Conservation (phyloP, 2,888 invertebrate species). For the Plagodis pulveraria region DNA sequence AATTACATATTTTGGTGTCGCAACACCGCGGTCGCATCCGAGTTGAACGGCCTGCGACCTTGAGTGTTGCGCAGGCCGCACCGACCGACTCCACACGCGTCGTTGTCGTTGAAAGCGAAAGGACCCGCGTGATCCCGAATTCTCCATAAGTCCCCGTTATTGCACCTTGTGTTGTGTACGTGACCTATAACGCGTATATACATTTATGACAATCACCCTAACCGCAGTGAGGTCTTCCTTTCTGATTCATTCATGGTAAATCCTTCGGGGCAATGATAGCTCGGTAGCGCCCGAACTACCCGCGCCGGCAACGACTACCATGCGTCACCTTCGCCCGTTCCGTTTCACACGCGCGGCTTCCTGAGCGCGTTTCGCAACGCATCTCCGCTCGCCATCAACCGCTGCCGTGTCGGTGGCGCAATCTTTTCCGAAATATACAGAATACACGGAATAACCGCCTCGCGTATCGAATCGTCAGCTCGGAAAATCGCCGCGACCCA, state of each 20-base stretch:
- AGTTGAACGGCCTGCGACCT: slow-evolving; percentile 85
- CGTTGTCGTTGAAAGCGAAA: slow-evolving; percentile 79
- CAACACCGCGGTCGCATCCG: slow-evolving; percentile 82
- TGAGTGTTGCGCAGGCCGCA: slow-evolving; percentile 69
- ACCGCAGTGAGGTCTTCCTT: slow-evolving; percentile 55
- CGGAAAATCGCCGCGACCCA: slow-evolving; percentile 66
- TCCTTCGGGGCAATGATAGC: slow-evolving; percentile 10
- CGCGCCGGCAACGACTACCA: slow-evolving; percentile 31
- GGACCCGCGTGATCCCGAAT: slow-evolving; percentile 68
- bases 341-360: slow-evolving; percentile 66
- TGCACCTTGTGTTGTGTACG: slow-evolving; percentile 53
- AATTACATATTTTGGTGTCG: slow-evolving; percentile 84
- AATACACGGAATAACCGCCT: slow-evolving; percentile 47
- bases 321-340: slow-evolving; percentile 67
- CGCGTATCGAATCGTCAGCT: slow-evolving; percentile 47
- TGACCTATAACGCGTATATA: slow-evolving; percentile 62
- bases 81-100: slow-evolving; percentile 57
- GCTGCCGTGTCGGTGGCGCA: slow-evolving; percentile 50
- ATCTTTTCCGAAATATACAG: slow-evolving; percentile 69
- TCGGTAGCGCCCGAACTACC: slow-evolving; percentile 15
- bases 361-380: slow-evolving; percentile 67
- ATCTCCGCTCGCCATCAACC: slow-evolving; percentile 45
- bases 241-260: slow-evolving; percentile 61
- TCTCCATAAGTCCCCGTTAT: slow-evolving; percentile 50
- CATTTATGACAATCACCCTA: slow-evolving; percentile 42